These are phyloP conservation scores for Eulacestoma nigropectus DNA, from an alignment of 2,113 vertebrate species.

Conservation along the genomic window DNA sequence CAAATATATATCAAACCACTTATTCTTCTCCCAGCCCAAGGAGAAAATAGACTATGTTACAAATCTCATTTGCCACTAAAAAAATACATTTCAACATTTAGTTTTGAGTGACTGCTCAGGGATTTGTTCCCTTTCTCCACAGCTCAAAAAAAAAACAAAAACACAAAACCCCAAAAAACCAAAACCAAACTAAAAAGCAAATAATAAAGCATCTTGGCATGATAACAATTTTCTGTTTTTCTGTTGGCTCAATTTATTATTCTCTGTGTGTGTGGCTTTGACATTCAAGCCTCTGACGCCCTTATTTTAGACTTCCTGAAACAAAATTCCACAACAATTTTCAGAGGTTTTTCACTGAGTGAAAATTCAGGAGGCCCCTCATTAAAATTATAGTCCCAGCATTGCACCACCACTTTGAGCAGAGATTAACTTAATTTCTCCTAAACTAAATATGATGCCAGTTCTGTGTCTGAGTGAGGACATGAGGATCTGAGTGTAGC, in stretches of 20 bases:
- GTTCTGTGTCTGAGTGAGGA: not conserved
- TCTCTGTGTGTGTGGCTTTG: not conserved
- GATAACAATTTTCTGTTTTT: not conserved
- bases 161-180: accelerated
- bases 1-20: not conserved
- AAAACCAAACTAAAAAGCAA: not conserved
- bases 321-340: not conserved
- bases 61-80: not conserved
- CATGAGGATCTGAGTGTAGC: not conserved
- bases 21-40: not conserved
- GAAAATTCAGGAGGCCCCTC: not conserved
- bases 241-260: not conserved
- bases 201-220: not conserved
- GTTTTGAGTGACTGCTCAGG: not conserved
- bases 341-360: not conserved
- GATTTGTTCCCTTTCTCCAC: not conserved
- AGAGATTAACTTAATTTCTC: not conserved
- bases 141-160: not conserved
- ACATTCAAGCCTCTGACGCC: not conserved
- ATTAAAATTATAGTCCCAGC: not conserved
- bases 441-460: not conserved
- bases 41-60: not conserved
- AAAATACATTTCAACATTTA: not conserved
- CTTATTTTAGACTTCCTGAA: not conserved
- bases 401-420: not conserved